These are phyloP conservation scores for Netelia melanura DNA, from an alignment of 2,888 invertebrate species.

Conservation along the genomic window DNA sequence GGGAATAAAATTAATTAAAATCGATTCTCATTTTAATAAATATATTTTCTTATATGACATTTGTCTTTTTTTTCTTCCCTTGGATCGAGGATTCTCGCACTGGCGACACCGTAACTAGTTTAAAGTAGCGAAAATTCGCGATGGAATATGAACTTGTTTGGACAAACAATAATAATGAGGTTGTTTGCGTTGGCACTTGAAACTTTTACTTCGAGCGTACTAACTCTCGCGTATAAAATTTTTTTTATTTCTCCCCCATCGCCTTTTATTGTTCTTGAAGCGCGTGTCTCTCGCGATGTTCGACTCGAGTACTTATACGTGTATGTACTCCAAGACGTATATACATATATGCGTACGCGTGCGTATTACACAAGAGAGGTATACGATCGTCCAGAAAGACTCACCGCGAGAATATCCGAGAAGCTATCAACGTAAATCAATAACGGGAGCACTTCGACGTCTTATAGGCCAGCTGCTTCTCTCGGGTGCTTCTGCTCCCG, in stretches of 20 bases:
- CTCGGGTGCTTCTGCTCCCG: slow-evolving; percentile 67
- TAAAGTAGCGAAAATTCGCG: background rate
- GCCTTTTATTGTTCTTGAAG: slow-evolving; percentile 59
- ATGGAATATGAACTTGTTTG: slow-evolving; percentile 41
- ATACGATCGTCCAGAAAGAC: slow-evolving; percentile 51
- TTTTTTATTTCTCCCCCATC: slow-evolving; percentile 6
- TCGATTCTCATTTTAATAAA: background rate
- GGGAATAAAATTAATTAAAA: too few species aligned
- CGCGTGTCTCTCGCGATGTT: slow-evolving; percentile 50
- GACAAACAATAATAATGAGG: slow-evolving; percentile 57
- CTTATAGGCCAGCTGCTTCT: slow-evolving; percentile 81
- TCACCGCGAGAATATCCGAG: slow-evolving; percentile 68
- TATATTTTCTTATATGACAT: background rate
- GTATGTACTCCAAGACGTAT: background rate
- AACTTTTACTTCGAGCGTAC: slow-evolving; percentile 41
- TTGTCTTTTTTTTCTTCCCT: too few species aligned
- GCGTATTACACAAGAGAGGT: slow-evolving; percentile 37
- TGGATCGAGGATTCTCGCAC: too few species aligned
- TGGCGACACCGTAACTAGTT: background rate
- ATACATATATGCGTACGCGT: slow-evolving; percentile 5
- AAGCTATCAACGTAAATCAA: slow-evolving; percentile 83
- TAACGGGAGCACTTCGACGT: slow-evolving; percentile 81
- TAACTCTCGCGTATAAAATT: slow-evolving; percentile 36
- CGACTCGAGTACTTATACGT: slow-evolving; percentile 13
- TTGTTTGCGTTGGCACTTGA: slow-evolving; percentile 54